Percentiles rank a stretch among this genome's conserved stretches.
Evolutionary conservation across 2,888 invertebrate genomes (phyloP).

Genomic region (Bellardia pandia): DNA sequence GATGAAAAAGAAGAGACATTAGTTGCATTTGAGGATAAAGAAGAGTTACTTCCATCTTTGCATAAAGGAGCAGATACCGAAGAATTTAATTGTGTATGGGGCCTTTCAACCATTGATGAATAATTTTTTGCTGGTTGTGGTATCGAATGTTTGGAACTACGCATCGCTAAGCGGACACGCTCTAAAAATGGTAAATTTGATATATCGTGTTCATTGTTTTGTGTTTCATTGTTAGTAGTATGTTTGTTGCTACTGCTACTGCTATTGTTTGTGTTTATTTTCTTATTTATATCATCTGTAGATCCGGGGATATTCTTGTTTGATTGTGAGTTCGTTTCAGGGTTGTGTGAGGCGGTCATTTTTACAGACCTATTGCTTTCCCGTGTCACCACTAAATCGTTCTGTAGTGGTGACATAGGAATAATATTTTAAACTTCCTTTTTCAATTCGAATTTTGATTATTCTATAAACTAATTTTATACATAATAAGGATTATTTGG

Average conservation of each 20-base stretch:
- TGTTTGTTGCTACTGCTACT: conserved; percentile 30
- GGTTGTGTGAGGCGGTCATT: conserved; percentile 43
- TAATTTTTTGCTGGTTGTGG: conserved; percentile 39
- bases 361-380: conserved; percentile 39
- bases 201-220: conserved; percentile 58
- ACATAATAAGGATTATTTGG: conserved; percentile 37
- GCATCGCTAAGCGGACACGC: conserved; percentile 80
- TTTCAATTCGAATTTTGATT: not conserved
- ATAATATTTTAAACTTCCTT: conserved; percentile 5
- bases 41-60: conserved; percentile 76
- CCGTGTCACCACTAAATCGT: conserved; percentile 65
- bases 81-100: conserved; percentile 27
- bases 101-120: conserved; percentile 30
- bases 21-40: conserved; percentile 75
- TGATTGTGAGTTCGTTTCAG: conserved; percentile 50
- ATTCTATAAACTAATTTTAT: conserved; percentile 24
- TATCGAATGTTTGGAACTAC: conserved; percentile 66
- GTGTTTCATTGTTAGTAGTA: conserved; percentile 60
- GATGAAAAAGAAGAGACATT: conserved; percentile 66
- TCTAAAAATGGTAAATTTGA: conserved; percentile 77
- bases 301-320: conserved; percentile 44
- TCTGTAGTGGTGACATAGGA: conserved; percentile 70
- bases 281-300: conserved; percentile 50
- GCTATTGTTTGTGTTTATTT: conserved; percentile 29
- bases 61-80: not conserved